Percentiles rank a stretch among this genome's conserved stretches.
These are phyloP conservation scores for Chloroceryle inda DNA, from an alignment of 2,797 vertebrate genomes.

Conservation along the genomic window DNA sequence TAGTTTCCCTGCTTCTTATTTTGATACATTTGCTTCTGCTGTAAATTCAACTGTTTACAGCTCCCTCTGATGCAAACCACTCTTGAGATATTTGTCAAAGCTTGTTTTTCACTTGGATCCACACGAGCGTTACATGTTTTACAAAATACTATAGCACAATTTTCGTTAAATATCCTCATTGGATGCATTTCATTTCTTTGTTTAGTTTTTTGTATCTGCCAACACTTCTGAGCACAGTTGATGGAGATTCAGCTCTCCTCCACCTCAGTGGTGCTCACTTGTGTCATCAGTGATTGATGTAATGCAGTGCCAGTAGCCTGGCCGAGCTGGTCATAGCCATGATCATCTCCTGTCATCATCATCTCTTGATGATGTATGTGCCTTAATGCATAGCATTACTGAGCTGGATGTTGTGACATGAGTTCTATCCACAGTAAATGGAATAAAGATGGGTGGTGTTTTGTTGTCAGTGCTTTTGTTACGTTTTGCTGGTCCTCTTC, in stretches of 20 bases:
- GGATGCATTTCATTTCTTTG: background rate
- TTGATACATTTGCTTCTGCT: background rate
- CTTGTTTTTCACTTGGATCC: constrained; percentile 41
- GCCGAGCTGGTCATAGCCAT: fast-evolving
- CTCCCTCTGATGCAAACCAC: constrained; percentile 13
- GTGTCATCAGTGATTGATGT: fast-evolving
- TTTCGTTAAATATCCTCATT: background rate
- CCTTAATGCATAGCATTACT: background rate
- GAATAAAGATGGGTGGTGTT: background rate
- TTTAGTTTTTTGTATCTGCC: background rate
- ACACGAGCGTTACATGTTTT: background rate
- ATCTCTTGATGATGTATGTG: fast-evolving
- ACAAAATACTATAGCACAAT: background rate
- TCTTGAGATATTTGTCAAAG: constrained; percentile 59
- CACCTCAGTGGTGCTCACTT: fast-evolving
- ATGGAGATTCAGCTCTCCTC: background rate
- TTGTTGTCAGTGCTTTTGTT: background rate
- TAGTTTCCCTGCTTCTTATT: background rate
- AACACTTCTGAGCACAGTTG: fast-evolving
- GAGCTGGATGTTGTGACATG: background rate
- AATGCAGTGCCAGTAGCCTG: fast-evolving
- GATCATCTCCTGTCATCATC: too few relatives aligned
- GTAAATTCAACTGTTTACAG: constrained; percentile 18
- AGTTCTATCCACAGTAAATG: background rate
- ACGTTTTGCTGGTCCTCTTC: fast-evolving